These are phyloP conservation scores for Aselliscus stoliczkanus DNA, from an alignment of 2,797 vertebrate species.

Conservation along the genomic window DNA sequence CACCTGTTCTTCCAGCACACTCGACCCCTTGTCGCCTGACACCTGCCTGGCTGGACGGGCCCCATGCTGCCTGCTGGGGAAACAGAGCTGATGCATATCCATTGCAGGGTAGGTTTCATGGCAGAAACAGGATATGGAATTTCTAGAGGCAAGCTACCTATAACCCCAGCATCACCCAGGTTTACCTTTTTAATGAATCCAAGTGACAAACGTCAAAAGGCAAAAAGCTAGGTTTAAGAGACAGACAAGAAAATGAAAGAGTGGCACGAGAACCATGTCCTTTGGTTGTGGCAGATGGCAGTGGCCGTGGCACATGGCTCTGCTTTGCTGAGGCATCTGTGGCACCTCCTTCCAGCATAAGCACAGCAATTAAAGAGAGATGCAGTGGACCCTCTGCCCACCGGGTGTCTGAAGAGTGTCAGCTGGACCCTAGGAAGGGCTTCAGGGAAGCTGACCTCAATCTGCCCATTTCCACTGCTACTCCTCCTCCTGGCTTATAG, in stretches of 20 bases:
- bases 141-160: not conserved
- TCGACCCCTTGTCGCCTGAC: not conserved
- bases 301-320: not conserved
- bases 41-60: slow-evolving; percentile 31
- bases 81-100: not conserved
- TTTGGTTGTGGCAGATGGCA: not conserved
- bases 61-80: not conserved
- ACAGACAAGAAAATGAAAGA: not conserved
- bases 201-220: not conserved
- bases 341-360: not conserved
- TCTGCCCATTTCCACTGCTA: not conserved
- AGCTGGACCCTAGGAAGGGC: not conserved
- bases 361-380: not conserved
- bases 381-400: rapidly evolving
- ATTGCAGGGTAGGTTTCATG: not conserved
- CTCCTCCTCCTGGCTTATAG: not conserved
- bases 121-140: not conserved
- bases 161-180: not conserved
- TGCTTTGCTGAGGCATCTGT: not conserved
- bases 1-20: not conserved
- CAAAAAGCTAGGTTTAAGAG: not conserved
- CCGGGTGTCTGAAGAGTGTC: not conserved
- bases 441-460: not conserved
- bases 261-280: rapidly evolving
- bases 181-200: not conserved